Percentiles rank a stretch among this genome's conserved stretches.
Conservation (phyloP, 53 echinoderm and acorn worm genomes). For the Antedon mediterranea region DNA sequence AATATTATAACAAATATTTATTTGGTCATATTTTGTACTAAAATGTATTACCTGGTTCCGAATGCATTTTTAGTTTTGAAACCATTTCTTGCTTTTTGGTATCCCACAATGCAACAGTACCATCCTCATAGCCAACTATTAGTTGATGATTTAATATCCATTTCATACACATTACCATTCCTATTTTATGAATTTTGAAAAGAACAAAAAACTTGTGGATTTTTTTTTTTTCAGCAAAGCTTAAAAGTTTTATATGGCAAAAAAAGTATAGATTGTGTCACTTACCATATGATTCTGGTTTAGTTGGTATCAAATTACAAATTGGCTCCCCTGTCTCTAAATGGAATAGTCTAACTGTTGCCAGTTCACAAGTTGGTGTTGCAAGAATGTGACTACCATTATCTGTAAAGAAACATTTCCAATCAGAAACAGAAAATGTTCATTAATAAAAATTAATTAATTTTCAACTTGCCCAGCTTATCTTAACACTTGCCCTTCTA, state of each 20-base stretch:
- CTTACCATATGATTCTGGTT: not conserved
- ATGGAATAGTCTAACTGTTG: not conserved
- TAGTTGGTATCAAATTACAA: not conserved
- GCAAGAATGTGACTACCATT: not conserved
- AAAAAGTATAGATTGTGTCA: not conserved
- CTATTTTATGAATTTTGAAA: conserved; percentile 13
- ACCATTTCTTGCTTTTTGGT: conserved; percentile 21
- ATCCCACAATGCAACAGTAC: conserved; percentile 69
- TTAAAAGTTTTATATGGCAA: too few relatives aligned
- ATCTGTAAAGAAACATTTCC: not conserved
- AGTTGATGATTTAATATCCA: conserved; percentile 35
- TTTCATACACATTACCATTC: conserved; percentile 85
- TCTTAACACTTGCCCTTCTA: too few relatives aligned
- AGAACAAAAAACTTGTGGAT: too few relatives aligned
- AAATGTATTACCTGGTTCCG: conserved; percentile 49
- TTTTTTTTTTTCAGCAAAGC: too few relatives aligned
- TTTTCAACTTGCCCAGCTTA: too few relatives aligned
- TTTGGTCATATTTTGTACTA: too few relatives aligned
- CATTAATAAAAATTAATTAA: too few relatives aligned
- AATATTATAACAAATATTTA: too few relatives aligned
- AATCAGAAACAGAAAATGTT: too few relatives aligned
- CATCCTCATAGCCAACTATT: conserved; percentile 69
- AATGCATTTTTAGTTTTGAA: conserved; percentile 30
- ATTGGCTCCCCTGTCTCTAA: not conserved
- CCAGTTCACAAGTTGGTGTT: not conserved